Percentiles rank a stretch among this genome's conserved stretches.
Evolutionary conservation across 2,888 invertebrate species (phyloP).

Genomic region (Mellilla xanthometata): DNA sequence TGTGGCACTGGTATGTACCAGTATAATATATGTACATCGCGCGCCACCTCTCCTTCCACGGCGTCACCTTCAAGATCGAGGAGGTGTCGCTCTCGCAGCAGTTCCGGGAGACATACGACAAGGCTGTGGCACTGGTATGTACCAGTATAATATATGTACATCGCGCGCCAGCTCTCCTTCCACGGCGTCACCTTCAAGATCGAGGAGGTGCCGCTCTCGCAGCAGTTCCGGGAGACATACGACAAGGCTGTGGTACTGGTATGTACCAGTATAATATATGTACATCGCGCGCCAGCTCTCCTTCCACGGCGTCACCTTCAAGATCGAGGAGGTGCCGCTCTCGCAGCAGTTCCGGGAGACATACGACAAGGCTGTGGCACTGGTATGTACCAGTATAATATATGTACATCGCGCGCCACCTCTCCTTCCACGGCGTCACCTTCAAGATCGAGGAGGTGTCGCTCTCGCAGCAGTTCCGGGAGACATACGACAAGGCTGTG

Average conservation of each 20-base stretch:
- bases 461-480: constrained; percentile 92
- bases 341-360: constrained; percentile 91
- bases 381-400: no score
- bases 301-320: neutral
- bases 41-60: constrained; percentile 97
- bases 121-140: constrained; percentile 87
- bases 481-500: constrained; percentile 96
- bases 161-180: constrained; percentile 97
- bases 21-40: no score
- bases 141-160: constrained; percentile 86
- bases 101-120: constrained; percentile 94
- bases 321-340: constrained; percentile 74
- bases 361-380: constrained; percentile 86
- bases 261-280: no score
- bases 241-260: constrained; percentile 90
- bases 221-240: neutral
- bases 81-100: constrained; percentile 94
- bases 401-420: constrained; percentile 88
- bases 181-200: constrained; percentile 97
- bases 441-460: constrained; percentile 98
- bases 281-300: neutral
- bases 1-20: no score
- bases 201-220: constrained; percentile 87
- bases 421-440: constrained; percentile 98
- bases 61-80: constrained; percentile 97